Evolutionary conservation across 2,113 vertebrate genomes (phyloP).

Genomic region (Astur gentilis): DNA sequence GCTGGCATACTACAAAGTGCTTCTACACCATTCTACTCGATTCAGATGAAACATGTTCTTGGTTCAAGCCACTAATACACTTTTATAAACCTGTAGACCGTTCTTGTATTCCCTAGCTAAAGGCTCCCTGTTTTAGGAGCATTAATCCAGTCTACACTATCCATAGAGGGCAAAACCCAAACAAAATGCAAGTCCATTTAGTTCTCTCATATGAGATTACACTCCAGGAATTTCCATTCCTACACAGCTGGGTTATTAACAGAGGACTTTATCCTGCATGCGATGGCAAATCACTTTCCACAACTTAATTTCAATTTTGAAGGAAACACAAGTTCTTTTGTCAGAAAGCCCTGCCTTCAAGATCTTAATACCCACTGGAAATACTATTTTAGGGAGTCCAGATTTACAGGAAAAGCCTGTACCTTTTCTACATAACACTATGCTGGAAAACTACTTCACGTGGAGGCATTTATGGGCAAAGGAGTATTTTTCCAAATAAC

Average conservation of each 20-base stretch:
- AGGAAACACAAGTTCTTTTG: conserved; percentile 7
- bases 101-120: neutral
- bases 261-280: neutral
- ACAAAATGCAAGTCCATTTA: neutral
- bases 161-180: neutral
- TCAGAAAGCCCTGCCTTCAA: neutral
- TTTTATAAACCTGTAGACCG: neutral
- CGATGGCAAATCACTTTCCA: neutral
- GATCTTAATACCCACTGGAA: neutral
- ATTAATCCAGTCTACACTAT: neutral
- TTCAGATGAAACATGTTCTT: neutral
- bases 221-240: conserved; percentile 10
- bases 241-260: neutral
- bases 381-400: neutral
- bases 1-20: neutral
- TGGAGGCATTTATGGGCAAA: neutral
- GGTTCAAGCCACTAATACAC: neutral
- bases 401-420: neutral
- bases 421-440: neutral
- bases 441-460: neutral
- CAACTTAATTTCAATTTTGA: neutral
- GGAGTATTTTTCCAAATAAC: neutral
- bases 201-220: neutral
- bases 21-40: neutral
- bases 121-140: neutral